Percentiles rank a stretch among this genome's conserved stretches.
phyloP scores from a whole-genome alignment of 2,888 invertebrate species.

The Amphipoea lucens region DNA sequence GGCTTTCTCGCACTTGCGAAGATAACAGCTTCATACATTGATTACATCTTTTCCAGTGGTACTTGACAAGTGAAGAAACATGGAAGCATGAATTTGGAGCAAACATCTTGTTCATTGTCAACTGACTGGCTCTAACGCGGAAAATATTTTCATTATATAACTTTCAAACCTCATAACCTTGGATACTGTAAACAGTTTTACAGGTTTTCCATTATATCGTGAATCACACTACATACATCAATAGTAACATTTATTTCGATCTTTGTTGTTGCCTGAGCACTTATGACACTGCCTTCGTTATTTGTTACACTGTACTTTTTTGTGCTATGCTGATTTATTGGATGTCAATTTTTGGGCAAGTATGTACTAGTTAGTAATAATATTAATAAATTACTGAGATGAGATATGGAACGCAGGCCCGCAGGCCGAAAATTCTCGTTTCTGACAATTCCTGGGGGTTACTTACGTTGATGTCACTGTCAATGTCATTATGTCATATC shows the following conservation, averaged over 20 bases:
- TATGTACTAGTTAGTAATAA: too few relatives aligned
- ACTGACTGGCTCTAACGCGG: constrained; percentile 64
- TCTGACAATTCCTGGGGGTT: neutral
- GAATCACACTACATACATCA: constrained; percentile 22
- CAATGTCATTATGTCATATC: neutral
- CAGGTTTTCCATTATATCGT: constrained; percentile 38
- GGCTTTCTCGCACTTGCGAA: constrained; percentile 75
- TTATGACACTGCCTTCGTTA: constrained; percentile 5
- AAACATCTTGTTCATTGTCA: constrained; percentile 78
- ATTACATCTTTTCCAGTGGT: constrained; percentile 78
- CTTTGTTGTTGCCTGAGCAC: constrained; percentile 3
- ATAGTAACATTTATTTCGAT: constrained; percentile 20
- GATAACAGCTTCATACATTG: constrained; percentile 81
- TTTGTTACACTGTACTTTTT: constrained; percentile 4
- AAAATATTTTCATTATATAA: constrained; percentile 76
- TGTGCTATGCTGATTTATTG: neutral
- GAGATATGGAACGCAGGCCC: neutral
- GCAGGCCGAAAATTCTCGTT: neutral
- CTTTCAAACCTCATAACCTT: constrained; percentile 69
- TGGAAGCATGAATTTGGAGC: constrained; percentile 74
- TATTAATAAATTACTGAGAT: neutral
- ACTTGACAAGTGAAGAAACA: constrained; percentile 75
- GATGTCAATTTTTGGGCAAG: neutral
- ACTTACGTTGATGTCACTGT: neutral
- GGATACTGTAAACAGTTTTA: constrained; percentile 56